Evolutionary conservation across 1,140 invertebrate genomes (phyloP).

Genomic region (Agraylea sexmaculata): DNA sequence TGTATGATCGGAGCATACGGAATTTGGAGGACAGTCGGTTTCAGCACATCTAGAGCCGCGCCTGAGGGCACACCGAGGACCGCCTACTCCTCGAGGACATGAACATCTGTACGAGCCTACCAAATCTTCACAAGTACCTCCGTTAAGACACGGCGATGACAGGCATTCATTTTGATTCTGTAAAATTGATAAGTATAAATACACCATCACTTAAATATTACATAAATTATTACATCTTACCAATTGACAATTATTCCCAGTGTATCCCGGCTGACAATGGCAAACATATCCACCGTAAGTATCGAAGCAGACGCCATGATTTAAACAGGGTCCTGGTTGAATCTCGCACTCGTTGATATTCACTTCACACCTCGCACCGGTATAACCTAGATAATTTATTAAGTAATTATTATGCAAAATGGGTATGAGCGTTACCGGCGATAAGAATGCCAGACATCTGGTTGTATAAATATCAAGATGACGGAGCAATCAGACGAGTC

Average conservation of each 20-base stretch:
- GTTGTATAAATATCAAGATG: background rate
- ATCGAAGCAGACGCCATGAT: conserved; percentile 66
- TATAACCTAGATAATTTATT: conserved; percentile 54
- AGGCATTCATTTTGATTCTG: conserved; percentile 50
- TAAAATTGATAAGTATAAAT: conserved; percentile 1
- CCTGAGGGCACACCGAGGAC: conserved; percentile 54
- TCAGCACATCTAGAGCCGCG: conserved; percentile 33
- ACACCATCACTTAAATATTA: no score
- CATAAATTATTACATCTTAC: conserved; percentile 31
- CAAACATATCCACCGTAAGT: conserved; percentile 73
- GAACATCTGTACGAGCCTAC: conserved; percentile 59
- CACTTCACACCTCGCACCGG: conserved; percentile 63
- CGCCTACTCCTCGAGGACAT: conserved; percentile 64
- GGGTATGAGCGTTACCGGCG: background rate
- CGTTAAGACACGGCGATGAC: conserved; percentile 65
- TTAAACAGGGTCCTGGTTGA: conserved; percentile 56
- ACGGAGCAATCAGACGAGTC: no score
- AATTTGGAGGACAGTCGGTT: conserved; percentile 38
- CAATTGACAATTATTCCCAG: conserved; percentile 64
- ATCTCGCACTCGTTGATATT: conserved; percentile 76
- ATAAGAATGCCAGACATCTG: background rate
- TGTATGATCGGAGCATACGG: conserved; percentile 37
- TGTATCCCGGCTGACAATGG: conserved; percentile 70
- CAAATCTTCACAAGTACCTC: conserved; percentile 69
- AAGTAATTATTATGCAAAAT: conserved; percentile 11